phyloP scores from a whole-genome alignment of 2,888 invertebrate species.

The Idaea aversata region DNA sequence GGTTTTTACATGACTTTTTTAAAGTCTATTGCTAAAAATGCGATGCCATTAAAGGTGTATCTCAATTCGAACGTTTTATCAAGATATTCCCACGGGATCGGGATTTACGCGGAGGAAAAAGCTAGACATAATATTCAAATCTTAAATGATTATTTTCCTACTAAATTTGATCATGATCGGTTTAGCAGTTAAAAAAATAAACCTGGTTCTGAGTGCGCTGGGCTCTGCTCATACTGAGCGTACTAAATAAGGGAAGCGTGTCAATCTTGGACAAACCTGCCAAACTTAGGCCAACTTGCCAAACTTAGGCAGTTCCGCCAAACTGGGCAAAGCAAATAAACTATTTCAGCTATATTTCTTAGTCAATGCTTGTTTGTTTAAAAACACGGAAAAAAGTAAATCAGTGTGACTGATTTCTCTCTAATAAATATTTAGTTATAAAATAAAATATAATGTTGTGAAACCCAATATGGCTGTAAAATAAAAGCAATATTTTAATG shows the following conservation, averaged over 20 bases:
- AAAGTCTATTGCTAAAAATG: no score
- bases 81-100: background rate
- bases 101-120: background rate
- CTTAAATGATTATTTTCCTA: background rate
- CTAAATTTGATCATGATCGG: background rate
- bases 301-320: no score
- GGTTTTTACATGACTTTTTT: no score
- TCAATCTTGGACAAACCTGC: background rate
- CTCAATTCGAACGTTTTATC: background rate
- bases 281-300: no score
- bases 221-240: background rate
- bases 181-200: background rate
- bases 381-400: background rate
- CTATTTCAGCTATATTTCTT: background rate
- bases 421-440: background rate
- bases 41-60: background rate
- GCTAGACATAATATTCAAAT: background rate
- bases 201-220: background rate
- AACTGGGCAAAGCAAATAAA: no score
- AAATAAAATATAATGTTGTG: background rate
- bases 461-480: background rate
- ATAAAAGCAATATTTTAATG: background rate
- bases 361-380: background rate
- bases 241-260: background rate
- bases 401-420: background rate